phyloP scores from a whole-genome alignment of 2,888 invertebrate species.

The Drosophila mimica region DNA sequence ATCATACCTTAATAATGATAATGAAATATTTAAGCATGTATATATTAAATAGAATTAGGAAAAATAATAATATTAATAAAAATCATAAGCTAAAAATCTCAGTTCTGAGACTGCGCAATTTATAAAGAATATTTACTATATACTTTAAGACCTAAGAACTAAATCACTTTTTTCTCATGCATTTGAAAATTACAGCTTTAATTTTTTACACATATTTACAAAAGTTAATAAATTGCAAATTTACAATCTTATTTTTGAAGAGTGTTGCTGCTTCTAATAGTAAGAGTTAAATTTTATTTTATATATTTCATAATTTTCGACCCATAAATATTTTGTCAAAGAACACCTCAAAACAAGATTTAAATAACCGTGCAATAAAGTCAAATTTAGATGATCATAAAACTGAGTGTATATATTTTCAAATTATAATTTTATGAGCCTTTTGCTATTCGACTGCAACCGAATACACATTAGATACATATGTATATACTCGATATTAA shows the following conservation, averaged over 20 bases:
- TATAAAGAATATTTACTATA: background rate
- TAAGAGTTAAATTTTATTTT: background rate
- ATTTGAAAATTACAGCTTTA: background rate
- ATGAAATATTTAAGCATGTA: background rate
- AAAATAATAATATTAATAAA: background rate
- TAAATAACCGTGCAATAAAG: constrained; percentile 33
- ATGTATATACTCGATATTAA: constrained; percentile 30
- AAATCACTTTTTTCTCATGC: background rate
- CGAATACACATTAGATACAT: constrained; percentile 20
- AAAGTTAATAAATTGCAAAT: background rate
- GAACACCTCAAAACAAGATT: constrained; percentile 1
- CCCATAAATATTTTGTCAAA: constrained; percentile 6
- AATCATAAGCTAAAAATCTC: background rate
- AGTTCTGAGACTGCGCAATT: background rate
- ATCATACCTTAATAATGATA: background rate
- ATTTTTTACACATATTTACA: background rate
- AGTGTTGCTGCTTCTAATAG: background rate
- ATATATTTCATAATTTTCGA: constrained; percentile 19
- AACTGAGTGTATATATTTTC: constrained; percentile 1
- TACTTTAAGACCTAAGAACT: background rate
- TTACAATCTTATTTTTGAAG: background rate
- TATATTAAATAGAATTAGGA: background rate
- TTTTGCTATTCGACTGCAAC: constrained; percentile 34
- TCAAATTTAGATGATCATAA: constrained; percentile 23
- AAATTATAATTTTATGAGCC: constrained; percentile 55